These are phyloP conservation scores for Prorops nasuta DNA, from an alignment of 1,140 invertebrate species.

Conservation along the genomic window DNA sequence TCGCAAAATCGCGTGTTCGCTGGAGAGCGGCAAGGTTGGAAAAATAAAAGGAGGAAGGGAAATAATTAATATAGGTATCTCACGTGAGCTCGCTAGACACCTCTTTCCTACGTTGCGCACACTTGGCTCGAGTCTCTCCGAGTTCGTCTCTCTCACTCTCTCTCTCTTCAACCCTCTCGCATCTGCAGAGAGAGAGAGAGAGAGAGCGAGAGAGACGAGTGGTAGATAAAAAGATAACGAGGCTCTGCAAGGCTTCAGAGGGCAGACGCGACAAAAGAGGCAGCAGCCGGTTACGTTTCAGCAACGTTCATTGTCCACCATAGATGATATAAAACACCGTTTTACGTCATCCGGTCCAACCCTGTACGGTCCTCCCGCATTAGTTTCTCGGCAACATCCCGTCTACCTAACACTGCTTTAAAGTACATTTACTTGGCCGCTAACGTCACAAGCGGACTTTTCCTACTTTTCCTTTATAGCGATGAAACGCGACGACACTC, in stretches of 20 bases:
- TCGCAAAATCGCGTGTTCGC: conserved; percentile 26
- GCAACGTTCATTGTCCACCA: too few species aligned
- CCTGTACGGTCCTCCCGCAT: too few species aligned
- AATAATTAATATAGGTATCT: conserved; percentile 49
- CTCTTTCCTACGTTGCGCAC: conserved; percentile 17
- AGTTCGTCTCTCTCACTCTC: too few species aligned
- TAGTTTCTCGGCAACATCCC: too few species aligned
- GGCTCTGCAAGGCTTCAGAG: conserved; percentile 25
- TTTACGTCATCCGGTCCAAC: too few species aligned
- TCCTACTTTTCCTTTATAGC: too few species aligned
- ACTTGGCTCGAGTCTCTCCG: conserved; percentile 4
- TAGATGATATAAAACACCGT: too few species aligned
- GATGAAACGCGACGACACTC: too few species aligned
- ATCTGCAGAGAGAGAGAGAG: conserved; percentile 1
- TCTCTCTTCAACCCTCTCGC: conserved; percentile 8
- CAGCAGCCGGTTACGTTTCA: too few species aligned
- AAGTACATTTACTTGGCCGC: too few species aligned
- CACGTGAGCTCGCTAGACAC: conserved; percentile 34
- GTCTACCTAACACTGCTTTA: too few species aligned
- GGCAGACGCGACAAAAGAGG: conserved; percentile 31
- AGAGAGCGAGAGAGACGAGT: conserved; percentile 30
- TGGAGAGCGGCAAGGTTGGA: conserved; percentile 16
- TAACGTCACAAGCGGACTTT: too few species aligned
- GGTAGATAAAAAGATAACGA: conserved; percentile 48
- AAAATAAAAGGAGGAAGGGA: conserved; percentile 38